phyloP scores from a whole-genome alignment of 2,113 vertebrate species.

The Rhynchomys soricoides region DNA sequence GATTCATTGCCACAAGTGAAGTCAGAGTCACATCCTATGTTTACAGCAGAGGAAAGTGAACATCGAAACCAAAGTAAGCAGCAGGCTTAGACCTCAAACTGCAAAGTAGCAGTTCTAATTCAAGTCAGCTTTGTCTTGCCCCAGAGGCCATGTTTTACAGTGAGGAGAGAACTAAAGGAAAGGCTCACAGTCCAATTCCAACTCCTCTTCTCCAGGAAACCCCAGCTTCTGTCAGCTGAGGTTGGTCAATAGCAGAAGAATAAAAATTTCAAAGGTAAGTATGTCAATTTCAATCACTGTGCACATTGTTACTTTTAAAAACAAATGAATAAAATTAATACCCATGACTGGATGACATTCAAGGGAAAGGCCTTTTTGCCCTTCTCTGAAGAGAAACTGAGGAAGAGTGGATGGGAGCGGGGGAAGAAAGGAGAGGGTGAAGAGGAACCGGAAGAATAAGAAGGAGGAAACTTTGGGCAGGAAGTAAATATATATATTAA shows the following conservation, averaged over 20 bases:
- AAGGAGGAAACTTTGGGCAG: too few species aligned
- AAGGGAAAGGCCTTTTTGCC: too few species aligned
- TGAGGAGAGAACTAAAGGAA: neutral
- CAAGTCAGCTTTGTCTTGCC: neutral
- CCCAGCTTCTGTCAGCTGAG: neutral
- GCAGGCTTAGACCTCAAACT: neutral
- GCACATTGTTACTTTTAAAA: neutral
- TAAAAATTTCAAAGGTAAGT: constrained; percentile 30
- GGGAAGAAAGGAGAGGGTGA: too few species aligned
- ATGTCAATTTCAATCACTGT: neutral
- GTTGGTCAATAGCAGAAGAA: constrained; percentile 6
- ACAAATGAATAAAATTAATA: neutral
- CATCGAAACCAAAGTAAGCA: neutral
- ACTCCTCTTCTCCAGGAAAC: neutral
- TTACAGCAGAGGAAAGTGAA: neutral
- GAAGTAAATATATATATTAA: too few species aligned
- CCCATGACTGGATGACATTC: neutral
- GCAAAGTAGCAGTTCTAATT: neutral
- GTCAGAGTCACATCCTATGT: neutral
- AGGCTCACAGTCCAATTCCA: neutral
- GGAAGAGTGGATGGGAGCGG: too few species aligned
- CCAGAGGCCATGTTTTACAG: neutral
- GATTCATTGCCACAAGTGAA: neutral
- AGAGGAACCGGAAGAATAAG: too few species aligned
- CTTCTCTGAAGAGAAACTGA: too few species aligned